phyloP scores from a whole-genome alignment of 2,797 vertebrate species.

The Gymnothorax reevesii region DNA sequence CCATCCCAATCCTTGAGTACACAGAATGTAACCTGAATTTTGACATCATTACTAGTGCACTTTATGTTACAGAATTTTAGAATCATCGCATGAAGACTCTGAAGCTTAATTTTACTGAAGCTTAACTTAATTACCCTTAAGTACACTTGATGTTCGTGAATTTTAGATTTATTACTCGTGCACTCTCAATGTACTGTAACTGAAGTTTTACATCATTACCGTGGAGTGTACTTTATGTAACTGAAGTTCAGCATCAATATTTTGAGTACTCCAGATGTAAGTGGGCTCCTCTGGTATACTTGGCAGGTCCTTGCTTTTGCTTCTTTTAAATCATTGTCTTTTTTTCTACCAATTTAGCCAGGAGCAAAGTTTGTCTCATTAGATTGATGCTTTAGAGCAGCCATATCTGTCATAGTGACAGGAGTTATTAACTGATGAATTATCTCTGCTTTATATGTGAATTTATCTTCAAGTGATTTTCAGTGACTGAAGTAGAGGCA shows the following conservation, averaged over 20 bases:
- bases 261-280: neutral
- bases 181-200: neutral
- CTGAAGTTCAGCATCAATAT: neutral
- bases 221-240: neutral
- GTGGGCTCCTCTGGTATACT: neutral
- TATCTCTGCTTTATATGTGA: conserved; percentile 9
- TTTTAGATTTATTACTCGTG: neutral
- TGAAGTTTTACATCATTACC: too few species aligned
- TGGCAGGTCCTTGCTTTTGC: neutral
- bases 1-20: too few species aligned
- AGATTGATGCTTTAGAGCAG: conserved; percentile 11
- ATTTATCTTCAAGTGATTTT: neutral
- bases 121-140: too few species aligned
- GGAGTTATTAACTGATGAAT: conserved; percentile 19
- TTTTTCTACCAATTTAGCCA: neutral
- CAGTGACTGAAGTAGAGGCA: conserved; percentile 5
- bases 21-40: neutral
- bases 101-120: too few species aligned
- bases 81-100: too few species aligned
- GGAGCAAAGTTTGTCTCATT: neutral
- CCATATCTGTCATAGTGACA: conserved; percentile 13
- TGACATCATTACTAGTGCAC: neutral
- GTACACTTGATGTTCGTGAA: neutral
- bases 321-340: neutral
- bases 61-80: neutral